These are phyloP conservation scores for Procambarus virginalis DNA, from an alignment of 1,140 invertebrate genomes.

Conservation along the genomic window DNA sequence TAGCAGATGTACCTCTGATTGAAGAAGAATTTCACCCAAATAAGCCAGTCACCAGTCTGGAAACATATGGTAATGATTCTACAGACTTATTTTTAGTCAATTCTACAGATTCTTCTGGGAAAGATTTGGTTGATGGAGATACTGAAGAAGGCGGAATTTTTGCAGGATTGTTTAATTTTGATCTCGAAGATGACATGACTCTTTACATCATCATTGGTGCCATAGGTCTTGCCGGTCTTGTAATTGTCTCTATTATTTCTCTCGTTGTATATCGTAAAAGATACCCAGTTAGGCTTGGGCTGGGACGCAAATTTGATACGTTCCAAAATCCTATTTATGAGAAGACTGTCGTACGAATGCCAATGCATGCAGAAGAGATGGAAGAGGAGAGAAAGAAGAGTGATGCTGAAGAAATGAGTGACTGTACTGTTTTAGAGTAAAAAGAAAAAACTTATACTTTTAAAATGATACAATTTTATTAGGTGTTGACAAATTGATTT, in stretches of 20 bases:
- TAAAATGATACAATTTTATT: neutral
- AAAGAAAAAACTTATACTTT: neutral
- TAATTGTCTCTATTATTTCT: constrained; percentile 42
- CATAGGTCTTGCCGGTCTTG: neutral
- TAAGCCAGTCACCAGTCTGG: neutral
- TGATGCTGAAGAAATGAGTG: constrained; percentile 68
- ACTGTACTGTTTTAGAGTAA: constrained; percentile 66
- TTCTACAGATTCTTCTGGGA: neutral
- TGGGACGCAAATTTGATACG: constrained; percentile 74
- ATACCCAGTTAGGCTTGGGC: constrained; percentile 73
- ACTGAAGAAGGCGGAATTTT: constrained; percentile 10
- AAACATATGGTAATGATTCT: neutral
- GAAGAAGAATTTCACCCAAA: neutral
- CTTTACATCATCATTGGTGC: constrained; percentile 37
- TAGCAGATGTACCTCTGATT: neutral
- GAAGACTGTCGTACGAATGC: constrained; percentile 69
- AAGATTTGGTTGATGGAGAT: neutral
- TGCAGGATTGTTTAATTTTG: constrained; percentile 11
- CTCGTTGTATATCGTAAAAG: constrained; percentile 71
- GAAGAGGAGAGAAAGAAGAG: constrained; percentile 57
- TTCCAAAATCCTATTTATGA: constrained; percentile 74
- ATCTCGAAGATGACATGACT: constrained; percentile 33
- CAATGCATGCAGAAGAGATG: constrained; percentile 53
- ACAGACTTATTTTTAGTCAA: neutral
- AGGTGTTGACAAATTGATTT: neutral